These are phyloP conservation scores for Lontra canadensis DNA, from an alignment of 2,113 vertebrate genomes.

Conservation along the genomic window DNA sequence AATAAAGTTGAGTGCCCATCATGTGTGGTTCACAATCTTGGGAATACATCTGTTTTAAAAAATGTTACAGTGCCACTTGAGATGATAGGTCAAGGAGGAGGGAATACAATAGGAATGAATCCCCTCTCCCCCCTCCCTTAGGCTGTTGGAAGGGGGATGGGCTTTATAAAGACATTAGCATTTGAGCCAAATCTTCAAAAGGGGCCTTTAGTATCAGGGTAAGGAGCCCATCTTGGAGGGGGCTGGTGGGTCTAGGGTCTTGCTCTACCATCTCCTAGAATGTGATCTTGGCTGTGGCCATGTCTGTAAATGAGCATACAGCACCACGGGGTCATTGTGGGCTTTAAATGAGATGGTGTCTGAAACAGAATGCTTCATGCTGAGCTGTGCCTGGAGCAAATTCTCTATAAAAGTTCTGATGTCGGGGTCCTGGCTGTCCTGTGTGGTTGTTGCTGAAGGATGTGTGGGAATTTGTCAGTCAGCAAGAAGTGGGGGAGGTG, in stretches of 20 bases:
- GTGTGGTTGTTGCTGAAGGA: not conserved
- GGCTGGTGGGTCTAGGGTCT: not conserved
- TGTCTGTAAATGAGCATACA: not conserved
- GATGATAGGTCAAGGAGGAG: not conserved
- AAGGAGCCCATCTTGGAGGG: not conserved
- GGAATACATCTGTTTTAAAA: not conserved
- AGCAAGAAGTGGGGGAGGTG: accelerated
- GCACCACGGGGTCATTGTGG: not conserved
- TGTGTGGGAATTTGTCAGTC: not conserved
- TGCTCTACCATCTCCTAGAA: not conserved
- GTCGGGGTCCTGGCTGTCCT: not conserved
- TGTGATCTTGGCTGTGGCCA: not conserved
- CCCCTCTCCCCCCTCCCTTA: not conserved
- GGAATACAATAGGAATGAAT: not conserved
- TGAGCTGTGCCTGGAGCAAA: not conserved
- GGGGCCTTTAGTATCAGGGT: not conserved
- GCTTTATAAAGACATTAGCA: not conserved
- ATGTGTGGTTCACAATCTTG: not conserved
- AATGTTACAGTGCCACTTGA: not conserved
- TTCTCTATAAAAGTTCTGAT: not conserved
- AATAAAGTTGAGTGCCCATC: not conserved
- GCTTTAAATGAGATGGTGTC: not conserved
- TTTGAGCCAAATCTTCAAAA: not conserved
- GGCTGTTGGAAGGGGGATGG: not conserved
- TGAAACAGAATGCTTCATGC: not conserved